Evolutionary conservation across 1,140 invertebrate species (phyloP).

Genomic region (Heliconius melpomene): DNA sequence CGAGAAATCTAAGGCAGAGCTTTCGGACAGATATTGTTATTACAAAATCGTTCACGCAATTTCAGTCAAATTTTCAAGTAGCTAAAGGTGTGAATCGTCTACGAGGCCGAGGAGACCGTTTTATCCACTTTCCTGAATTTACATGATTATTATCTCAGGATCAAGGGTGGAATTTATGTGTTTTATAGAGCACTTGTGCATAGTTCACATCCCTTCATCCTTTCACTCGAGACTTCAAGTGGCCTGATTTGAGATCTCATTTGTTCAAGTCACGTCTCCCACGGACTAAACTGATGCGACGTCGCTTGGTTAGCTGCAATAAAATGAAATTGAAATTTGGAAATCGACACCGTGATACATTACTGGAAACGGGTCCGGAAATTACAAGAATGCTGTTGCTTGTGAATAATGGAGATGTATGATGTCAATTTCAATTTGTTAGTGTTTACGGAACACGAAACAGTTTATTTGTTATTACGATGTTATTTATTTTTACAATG

Average conservation of each 20-base stretch:
- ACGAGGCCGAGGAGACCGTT: neutral
- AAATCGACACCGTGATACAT: constrained; percentile 16
- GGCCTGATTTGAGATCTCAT: constrained; percentile 34
- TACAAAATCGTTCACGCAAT: constrained; percentile 25
- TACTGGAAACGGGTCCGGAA: neutral
- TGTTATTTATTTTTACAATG: neutral
- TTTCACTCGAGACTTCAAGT: constrained; percentile 39
- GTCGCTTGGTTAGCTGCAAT: constrained; percentile 16
- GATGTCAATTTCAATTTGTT: neutral
- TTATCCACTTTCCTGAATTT: constrained; percentile 24
- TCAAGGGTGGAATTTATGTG: constrained; percentile 46
- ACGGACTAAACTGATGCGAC: constrained; percentile 21
- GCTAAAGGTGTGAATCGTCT: constrained; percentile 21
- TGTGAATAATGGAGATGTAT: constrained; percentile 1
- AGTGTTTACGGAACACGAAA: neutral
- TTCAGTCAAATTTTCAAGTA: constrained; percentile 15
- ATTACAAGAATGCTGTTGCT: neutral
- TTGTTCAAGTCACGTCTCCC: constrained; percentile 38
- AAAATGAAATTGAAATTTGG: constrained; percentile 25
- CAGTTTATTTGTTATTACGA: neutral
- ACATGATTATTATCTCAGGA: constrained; percentile 39
- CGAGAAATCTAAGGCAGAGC: constrained; percentile 30
- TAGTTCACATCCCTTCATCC: constrained; percentile 47
- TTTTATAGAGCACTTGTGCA: constrained; percentile 49
- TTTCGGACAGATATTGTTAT: constrained; percentile 22